Conservation (phyloP, 1,140 invertebrate species). For the Zaprionus capensis region DNA sequence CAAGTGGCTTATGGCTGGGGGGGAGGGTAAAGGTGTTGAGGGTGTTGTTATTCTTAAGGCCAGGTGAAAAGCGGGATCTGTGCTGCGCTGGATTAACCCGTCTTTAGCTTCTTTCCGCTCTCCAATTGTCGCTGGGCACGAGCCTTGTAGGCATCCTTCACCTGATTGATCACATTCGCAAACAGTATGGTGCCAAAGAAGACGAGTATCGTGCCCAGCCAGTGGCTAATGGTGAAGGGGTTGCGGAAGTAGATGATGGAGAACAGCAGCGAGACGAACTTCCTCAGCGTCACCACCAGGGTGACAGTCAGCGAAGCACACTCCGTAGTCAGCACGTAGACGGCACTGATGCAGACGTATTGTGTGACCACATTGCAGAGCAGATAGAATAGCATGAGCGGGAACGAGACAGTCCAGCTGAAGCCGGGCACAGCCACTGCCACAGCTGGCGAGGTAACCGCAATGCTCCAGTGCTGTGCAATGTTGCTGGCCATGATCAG, state of each 20-base stretch:
- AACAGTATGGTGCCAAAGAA: slow-evolving; percentile 97
- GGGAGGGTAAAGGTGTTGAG: too few species aligned
- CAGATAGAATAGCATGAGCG: slow-evolving; percentile 91
- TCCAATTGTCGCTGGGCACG: slow-evolving; percentile 37
- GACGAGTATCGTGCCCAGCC: slow-evolving; percentile 95
- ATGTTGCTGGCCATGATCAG: slow-evolving; percentile 88
- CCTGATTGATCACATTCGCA: slow-evolving; percentile 73
- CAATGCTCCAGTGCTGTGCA: slow-evolving; percentile 88
- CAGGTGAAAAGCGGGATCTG: background rate
- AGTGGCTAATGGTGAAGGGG: slow-evolving; percentile 96
- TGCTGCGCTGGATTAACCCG: slow-evolving; percentile 21
- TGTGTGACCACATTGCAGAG: slow-evolving; percentile 96
- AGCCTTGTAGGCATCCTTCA: slow-evolving; percentile 57
- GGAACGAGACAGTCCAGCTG: slow-evolving; percentile 87
- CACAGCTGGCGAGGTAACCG: slow-evolving; percentile 62
- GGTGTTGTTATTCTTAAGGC: background rate
- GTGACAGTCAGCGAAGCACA: slow-evolving; percentile 97
- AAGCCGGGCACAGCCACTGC: slow-evolving; percentile 83
- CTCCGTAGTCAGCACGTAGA: slow-evolving; percentile 96
- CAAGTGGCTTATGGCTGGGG: background rate
- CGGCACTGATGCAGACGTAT: slow-evolving; percentile 97
- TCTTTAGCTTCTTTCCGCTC: slow-evolving; percentile 46
- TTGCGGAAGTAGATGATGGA: slow-evolving; percentile 98
- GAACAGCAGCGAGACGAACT: slow-evolving; percentile 97
- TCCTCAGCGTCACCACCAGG: slow-evolving; percentile 96